These are phyloP conservation scores for Noctua fimbriata DNA, from an alignment of 2,888 invertebrate genomes.

Conservation along the genomic window DNA sequence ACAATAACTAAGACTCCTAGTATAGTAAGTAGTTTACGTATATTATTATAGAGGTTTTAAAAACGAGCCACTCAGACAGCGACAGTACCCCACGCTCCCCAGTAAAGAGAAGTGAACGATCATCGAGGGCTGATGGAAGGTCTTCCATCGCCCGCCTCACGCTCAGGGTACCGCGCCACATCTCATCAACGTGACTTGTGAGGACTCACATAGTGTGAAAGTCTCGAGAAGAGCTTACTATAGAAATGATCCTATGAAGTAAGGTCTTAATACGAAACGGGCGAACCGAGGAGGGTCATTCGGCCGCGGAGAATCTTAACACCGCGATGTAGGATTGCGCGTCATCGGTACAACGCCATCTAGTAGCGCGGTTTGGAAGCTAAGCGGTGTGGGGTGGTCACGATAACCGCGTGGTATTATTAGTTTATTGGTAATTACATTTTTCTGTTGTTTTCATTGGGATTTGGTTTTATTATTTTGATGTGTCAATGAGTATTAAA, in stretches of 20 bases:
- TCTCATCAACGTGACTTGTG: slow-evolving; percentile 48
- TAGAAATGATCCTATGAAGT: slow-evolving; percentile 52
- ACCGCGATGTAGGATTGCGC: not conserved
- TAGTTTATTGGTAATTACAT: not conserved
- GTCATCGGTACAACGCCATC: slow-evolving; percentile 37
- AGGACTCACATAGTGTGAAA: slow-evolving; percentile 47
- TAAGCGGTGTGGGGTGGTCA: not conserved
- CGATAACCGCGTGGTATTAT: slow-evolving; percentile 5
- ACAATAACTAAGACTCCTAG: too few relatives aligned
- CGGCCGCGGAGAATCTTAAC: too few relatives aligned
- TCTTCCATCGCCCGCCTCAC: slow-evolving; percentile 43
- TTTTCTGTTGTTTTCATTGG: not conserved
- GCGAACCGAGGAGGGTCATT: not conserved
- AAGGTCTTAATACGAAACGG: slow-evolving; percentile 8
- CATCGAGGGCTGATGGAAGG: slow-evolving; percentile 37
- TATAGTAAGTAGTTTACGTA: too few relatives aligned
- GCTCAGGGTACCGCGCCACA: slow-evolving; percentile 44
- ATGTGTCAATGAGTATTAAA: not conserved
- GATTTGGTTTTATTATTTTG: not conserved
- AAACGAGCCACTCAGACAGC: slow-evolving; percentile 42
- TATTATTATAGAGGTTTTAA: too few relatives aligned
- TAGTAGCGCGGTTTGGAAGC: slow-evolving; percentile 14
- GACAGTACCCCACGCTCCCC: slow-evolving; percentile 39
- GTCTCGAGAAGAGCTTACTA: slow-evolving; percentile 51
- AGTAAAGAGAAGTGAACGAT: slow-evolving; percentile 32